Conservation (phyloP, 2,113 vertebrate species). For the Hippocampus guttulatus region DNA sequence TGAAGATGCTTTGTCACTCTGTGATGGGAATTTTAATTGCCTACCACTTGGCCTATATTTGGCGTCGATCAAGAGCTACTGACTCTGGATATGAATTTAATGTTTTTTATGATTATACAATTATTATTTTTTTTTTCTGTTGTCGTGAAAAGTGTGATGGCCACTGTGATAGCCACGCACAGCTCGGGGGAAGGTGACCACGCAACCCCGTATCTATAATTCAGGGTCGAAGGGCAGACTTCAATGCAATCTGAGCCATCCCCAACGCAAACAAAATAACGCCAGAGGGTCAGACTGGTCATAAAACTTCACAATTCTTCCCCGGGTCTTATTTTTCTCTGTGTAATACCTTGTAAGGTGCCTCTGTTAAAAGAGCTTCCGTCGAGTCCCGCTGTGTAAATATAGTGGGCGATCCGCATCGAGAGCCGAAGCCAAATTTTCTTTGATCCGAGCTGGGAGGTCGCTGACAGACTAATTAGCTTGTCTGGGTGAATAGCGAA, state of each 20-base stretch:
- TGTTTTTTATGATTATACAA: background rate
- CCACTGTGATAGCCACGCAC: conserved; percentile 29
- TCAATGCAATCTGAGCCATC: conserved; percentile 19
- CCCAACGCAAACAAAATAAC: conserved; percentile 9
- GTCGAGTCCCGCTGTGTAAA: conserved; percentile 12
- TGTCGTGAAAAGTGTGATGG: conserved; percentile 22
- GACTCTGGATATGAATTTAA: conserved; percentile 38
- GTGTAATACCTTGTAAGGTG: conserved; percentile 19
- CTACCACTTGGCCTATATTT: conserved; percentile 63
- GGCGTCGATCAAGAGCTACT: conserved; percentile 60
- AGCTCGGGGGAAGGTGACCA: conserved; percentile 7
- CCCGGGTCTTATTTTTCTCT: background rate
- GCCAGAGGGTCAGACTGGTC: background rate
- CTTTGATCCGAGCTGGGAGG: conserved; percentile 18
- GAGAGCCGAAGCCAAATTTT: conserved; percentile 23
- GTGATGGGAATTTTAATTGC: conserved; percentile 72
- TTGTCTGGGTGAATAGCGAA: conserved; percentile 21
- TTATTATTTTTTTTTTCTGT: conserved; percentile 10
- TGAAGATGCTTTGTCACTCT: conserved; percentile 65
- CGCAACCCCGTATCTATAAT: background rate
- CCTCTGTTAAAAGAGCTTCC: conserved; percentile 15
- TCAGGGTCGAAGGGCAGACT: conserved; percentile 6
- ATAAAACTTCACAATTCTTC: conserved; percentile 19
- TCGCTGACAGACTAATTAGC: conserved; percentile 38
- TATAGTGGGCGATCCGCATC: conserved; percentile 9